These are phyloP conservation scores for Vespertilio murinus DNA, from an alignment of 2,797 vertebrate species.

Conservation along the genomic window DNA sequence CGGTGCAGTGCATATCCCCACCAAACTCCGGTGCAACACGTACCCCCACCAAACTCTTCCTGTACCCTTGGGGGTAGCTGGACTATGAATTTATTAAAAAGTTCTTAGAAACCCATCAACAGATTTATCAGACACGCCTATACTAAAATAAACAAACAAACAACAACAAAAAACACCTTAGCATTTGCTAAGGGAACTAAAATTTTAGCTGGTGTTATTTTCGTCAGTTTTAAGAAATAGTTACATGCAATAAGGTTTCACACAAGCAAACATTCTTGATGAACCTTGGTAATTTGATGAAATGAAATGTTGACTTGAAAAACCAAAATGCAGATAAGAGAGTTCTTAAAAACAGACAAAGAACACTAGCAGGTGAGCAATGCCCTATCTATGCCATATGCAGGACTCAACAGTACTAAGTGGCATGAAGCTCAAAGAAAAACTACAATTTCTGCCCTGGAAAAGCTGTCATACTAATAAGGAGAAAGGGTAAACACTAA, in stretches of 20 bases:
- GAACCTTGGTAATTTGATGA: background rate
- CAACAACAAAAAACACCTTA: too few relatives aligned
- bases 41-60: too few relatives aligned
- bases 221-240: background rate
- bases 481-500: background rate
- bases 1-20: too few relatives aligned
- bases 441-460: background rate
- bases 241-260: background rate
- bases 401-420: background rate
- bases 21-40: too few relatives aligned
- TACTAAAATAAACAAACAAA: background rate
- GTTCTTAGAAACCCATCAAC: background rate
- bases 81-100: background rate
- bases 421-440: background rate
- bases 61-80: too few relatives aligned
- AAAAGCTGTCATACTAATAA: background rate
- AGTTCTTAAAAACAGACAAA: slow-evolving; percentile 2
- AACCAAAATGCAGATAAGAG: background rate
- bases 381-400: background rate
- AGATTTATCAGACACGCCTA: background rate
- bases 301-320: slow-evolving; percentile 1
- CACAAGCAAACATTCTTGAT: background rate
- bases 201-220: background rate
- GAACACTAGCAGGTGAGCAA: background rate
- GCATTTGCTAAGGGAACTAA: background rate